phyloP scores from a whole-genome alignment of 2,797 vertebrate species.

The Acrossocheilus fasciatus region DNA sequence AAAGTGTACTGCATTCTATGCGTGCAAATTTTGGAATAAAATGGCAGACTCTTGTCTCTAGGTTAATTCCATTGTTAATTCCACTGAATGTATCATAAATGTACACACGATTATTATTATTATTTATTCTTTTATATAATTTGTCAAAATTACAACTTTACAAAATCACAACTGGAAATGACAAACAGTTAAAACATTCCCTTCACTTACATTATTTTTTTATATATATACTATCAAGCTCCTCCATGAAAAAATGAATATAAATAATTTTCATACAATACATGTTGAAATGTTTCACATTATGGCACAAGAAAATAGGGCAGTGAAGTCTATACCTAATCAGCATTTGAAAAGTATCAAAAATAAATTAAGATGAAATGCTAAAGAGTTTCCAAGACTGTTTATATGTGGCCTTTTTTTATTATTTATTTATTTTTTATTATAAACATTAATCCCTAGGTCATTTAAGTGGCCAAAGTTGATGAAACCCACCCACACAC shows the following conservation, averaged over 20 bases:
- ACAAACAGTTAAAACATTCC: neutral
- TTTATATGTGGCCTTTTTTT: neutral
- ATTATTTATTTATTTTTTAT: neutral
- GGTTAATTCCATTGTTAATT: neutral
- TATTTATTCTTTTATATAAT: neutral
- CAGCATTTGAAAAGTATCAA: neutral
- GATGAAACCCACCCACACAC: constrained; percentile 14
- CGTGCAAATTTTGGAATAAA: neutral
- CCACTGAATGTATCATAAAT: neutral
- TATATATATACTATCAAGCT: neutral
- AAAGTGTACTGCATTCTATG: neutral
- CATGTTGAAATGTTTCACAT: neutral
- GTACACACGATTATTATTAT: neutral
- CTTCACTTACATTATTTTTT: neutral
- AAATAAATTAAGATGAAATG: neutral
- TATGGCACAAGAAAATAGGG: neutral
- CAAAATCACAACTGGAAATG: neutral
- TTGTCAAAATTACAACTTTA: neutral
- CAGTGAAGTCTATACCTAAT: neutral
- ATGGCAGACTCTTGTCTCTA: neutral
- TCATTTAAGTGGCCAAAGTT: neutral
- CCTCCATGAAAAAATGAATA: neutral
- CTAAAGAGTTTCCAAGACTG: neutral
- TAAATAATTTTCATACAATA: neutral
- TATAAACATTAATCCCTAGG: neutral